Base-by-base conservation (phyloP, 2,797 vertebrate species). In the Hydrocynus forskahlii region DNA sequence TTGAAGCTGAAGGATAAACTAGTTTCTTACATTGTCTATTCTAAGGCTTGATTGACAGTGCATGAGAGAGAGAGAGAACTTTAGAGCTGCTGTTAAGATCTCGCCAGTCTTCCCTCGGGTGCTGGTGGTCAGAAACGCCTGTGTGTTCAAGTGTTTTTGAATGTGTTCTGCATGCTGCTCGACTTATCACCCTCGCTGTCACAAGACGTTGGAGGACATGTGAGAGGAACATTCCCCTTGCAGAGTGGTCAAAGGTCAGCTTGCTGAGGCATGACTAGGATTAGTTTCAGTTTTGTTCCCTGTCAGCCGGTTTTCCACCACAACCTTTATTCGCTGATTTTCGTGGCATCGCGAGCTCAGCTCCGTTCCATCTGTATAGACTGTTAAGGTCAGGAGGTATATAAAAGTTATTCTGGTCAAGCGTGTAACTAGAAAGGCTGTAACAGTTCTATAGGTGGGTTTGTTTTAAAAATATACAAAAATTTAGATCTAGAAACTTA, bases 101-200 rank as follows among this genome's bases (percentile, higher is more conserved):
- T 29, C 29, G 3, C 19, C 40, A 14, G 43, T 68, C 64, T 12
- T 35, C 63, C 63, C 63, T 3, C 29, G 63, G 66, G 38, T 23
- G 19, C 19, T 69, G 5, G 35, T 16, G 23, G 38, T 69, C 66
- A 69, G 40, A 23, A 68, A 69, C 19, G 43, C 66, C 66, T 48
- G 19, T 69, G 66, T 48, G 40, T 69, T 19, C 8, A 4, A 43
- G 64, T 40, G 64, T 67, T 19, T n/a, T n/a, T 38, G 16, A 66
- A 16, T 62, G 60, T 62, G 60, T 62, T 9, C 67, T 6, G 60
- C 25, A 23, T 29, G 14, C 67, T 52, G 67, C 17, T 35, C 38
- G 43, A 54, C 48, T 71, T 50, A 71, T 54, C 69, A 54, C 19
- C 69, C 69, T 71, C 7, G 25, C 69, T 14, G 29, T 73, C 71